Conservation (phyloP, 2,797 vertebrate genomes). For the Silurus aristotelis region DNA sequence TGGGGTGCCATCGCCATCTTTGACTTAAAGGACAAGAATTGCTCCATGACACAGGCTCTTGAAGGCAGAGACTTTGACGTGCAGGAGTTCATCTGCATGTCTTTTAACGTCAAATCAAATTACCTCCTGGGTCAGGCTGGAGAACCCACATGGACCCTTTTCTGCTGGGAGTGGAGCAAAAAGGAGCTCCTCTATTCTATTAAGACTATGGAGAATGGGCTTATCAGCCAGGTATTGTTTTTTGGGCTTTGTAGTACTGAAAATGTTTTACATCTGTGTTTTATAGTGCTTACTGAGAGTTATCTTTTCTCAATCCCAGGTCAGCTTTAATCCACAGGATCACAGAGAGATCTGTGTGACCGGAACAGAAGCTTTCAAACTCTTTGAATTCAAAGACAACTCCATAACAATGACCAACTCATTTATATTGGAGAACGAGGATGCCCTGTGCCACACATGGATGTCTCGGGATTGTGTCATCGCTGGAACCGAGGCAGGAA, state of each 20-base stretch:
- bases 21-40: slow-evolving; percentile 80
- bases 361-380: slow-evolving; percentile 83
- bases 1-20: slow-evolving; percentile 80
- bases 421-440: slow-evolving; percentile 77
- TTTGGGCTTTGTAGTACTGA: too few relatives aligned
- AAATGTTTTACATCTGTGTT: neutral
- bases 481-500: slow-evolving; percentile 84
- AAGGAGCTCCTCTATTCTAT: slow-evolving; percentile 72
- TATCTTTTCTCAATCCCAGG: slow-evolving; percentile 65
- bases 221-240: slow-evolving; percentile 79
- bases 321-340: slow-evolving; percentile 89
- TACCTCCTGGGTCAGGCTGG: slow-evolving; percentile 82
- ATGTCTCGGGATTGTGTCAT: slow-evolving; percentile 77
- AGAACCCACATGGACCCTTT: slow-evolving; percentile 78
- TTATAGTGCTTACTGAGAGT: neutral
- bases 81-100: slow-evolving; percentile 78
- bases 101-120: slow-evolving; percentile 89
- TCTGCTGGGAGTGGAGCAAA: slow-evolving; percentile 91
- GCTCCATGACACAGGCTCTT: slow-evolving; percentile 78
- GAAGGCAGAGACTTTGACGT: slow-evolving; percentile 67
- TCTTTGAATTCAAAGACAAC: slow-evolving; percentile 79
- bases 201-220: slow-evolving; percentile 67
- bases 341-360: slow-evolving; percentile 85
- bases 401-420: slow-evolving; percentile 81
- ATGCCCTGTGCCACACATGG: slow-evolving; percentile 88